Percentiles rank a stretch among this genome's conserved stretches.
These are phyloP conservation scores for Gouania willdenowi DNA, from an alignment of 2,797 vertebrate genomes.

Conservation along the genomic window DNA sequence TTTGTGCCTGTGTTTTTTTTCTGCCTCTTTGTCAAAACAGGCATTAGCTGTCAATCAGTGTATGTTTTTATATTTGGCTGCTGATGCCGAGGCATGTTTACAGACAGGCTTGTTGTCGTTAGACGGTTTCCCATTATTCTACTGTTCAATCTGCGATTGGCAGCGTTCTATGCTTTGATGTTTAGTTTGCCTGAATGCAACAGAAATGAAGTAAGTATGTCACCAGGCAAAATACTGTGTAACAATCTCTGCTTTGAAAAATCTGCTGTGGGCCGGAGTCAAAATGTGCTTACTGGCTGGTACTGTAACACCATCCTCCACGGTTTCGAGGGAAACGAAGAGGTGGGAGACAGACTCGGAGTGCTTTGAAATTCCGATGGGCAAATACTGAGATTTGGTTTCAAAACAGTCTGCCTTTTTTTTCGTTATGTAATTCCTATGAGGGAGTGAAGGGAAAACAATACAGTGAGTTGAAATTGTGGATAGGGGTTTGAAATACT, in stretches of 20 bases:
- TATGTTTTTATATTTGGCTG: too few relatives aligned
- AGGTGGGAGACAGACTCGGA: slow-evolving; percentile 8
- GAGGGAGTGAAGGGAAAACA: slow-evolving; percentile 1
- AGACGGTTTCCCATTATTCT: too few relatives aligned
- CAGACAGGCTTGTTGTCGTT: too few relatives aligned
- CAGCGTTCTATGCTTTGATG: too few relatives aligned
- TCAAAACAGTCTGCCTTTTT: slow-evolving; percentile 29
- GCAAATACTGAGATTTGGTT: slow-evolving; percentile 31
- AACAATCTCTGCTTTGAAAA: slow-evolving; percentile 29
- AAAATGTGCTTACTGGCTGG: slow-evolving; percentile 19
- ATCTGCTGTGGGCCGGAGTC: slow-evolving; percentile 27
- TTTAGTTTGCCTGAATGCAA: slow-evolving; percentile 2
- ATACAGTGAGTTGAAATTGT: slow-evolving; percentile 6
- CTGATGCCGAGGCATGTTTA: too few relatives aligned
- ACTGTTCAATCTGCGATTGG: too few relatives aligned
- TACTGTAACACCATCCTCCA: slow-evolving; percentile 16
- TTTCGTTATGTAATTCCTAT: slow-evolving; percentile 33
- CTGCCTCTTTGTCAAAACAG: too few relatives aligned
- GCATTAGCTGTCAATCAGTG: too few relatives aligned
- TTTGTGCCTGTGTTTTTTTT: too few relatives aligned
- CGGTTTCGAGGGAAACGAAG: slow-evolving; percentile 26
- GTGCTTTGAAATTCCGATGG: slow-evolving; percentile 45
- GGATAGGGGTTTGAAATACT: slow-evolving; percentile 11
- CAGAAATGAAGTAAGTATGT: slow-evolving; percentile 3
- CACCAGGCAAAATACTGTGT: slow-evolving; percentile 7